Conservation (phyloP, 2,797 vertebrate species). For the Buceros bicornis region DNA sequence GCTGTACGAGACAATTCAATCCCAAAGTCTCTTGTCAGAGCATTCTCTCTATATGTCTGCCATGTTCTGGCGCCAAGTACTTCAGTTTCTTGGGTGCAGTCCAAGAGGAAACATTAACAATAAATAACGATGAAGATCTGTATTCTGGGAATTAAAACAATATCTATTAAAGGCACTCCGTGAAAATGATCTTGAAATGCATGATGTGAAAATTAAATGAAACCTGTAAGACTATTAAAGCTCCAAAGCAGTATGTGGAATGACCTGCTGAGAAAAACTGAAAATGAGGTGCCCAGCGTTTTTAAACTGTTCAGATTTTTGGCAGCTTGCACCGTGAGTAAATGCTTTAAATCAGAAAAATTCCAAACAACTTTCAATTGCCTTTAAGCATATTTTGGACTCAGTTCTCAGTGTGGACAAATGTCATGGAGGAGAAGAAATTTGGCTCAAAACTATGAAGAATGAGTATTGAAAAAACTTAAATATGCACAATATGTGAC, state of each 20-base stretch:
- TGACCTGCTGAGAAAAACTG: conserved; percentile 27
- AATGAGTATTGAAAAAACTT: conserved; percentile 17
- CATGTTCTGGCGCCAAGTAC: conserved; percentile 63
- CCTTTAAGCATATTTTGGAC: conserved; percentile 47
- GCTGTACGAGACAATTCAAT: conserved; percentile 63
- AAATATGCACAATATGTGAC: conserved; percentile 42
- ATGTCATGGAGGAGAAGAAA: conserved; percentile 34
- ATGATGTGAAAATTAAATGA: conserved; percentile 58
- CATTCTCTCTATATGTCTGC: conserved; percentile 58
- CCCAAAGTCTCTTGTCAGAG: conserved; percentile 69
- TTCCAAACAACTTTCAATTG: conserved; percentile 61
- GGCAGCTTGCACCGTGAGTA: conserved; percentile 38
- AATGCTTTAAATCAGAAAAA: conserved; percentile 53
- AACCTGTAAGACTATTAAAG: conserved; percentile 20
- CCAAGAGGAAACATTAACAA: conserved; percentile 68
- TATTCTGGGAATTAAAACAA: conserved; percentile 58
- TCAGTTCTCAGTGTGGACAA: conserved; percentile 41
- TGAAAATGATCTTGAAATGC: conserved; percentile 6
- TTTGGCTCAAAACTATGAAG: conserved; percentile 52
- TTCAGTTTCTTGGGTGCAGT: conserved; percentile 57
- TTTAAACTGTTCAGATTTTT: conserved; percentile 37
- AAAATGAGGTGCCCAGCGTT: conserved; percentile 55
- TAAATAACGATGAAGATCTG: conserved; percentile 56
- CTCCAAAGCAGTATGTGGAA: conserved; percentile 15
- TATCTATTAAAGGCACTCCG: conserved; percentile 54